Percentiles rank a stretch among this genome's conserved stretches.
Conservation (phyloP, 2,888 invertebrate genomes). For the Liopterus haemorrhoidalis region DNA sequence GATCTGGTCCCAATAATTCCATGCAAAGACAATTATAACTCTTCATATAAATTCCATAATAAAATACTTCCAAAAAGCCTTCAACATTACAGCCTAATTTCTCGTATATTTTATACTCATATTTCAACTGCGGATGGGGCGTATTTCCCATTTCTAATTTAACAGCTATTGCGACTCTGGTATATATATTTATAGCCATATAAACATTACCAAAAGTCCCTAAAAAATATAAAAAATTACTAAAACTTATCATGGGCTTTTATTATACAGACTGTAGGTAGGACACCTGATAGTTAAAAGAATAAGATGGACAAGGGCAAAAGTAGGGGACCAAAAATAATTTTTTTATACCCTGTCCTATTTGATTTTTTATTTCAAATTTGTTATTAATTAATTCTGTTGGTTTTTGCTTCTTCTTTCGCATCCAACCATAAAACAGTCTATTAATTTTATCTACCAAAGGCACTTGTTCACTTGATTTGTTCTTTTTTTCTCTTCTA, state of each 20-base stretch:
- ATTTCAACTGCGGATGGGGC: constrained; percentile 7
- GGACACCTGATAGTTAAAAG: too few species aligned
- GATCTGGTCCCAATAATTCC: constrained; percentile 20
- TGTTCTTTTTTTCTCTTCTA: too few species aligned
- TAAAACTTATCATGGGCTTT: too few species aligned
- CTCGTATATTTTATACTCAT: constrained; percentile 17
- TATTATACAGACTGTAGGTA: too few species aligned
- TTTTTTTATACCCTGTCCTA: too few species aligned
- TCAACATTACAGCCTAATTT: constrained; percentile 6
- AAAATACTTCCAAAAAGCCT: constrained; percentile 19
- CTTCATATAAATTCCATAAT: constrained; percentile 9
- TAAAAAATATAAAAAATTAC: too few species aligned
- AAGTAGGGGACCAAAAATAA: too few species aligned
- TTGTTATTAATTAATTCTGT: not conserved
- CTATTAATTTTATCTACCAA: too few species aligned
- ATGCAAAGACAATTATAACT: constrained; percentile 16
- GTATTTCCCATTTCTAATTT: constrained; percentile 13
- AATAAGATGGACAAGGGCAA: too few species aligned
- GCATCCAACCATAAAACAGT: not conserved
- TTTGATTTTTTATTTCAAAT: too few species aligned
- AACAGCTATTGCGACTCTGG: constrained; percentile 10
- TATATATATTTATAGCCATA: constrained; percentile 9
- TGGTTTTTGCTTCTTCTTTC: not conserved
- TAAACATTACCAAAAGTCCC: too few species aligned
- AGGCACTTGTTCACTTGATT: too few species aligned